Base-by-base conservation (phyloP, 2,113 vertebrate species). In the Odontesthes bonariensis region DNA sequence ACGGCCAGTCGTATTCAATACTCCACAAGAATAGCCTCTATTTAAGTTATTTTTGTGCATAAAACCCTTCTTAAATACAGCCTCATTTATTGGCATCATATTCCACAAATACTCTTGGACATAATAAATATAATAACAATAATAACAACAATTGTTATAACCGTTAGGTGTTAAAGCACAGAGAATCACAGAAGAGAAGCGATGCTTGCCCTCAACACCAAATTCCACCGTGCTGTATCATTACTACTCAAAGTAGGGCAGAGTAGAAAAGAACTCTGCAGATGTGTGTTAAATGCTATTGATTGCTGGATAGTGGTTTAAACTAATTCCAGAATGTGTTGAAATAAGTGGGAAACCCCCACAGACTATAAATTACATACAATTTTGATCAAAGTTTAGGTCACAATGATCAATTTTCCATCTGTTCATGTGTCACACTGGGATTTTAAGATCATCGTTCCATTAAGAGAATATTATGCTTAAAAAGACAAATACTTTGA, bases 1-100 rank as follows among this genome's bases (percentile, higher is more conserved):
- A 17, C 63, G 53, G 60, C 27, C 27, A 57, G 65, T 61, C 83
- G 42, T 86, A 86, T 81, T 75, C 58, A 90, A 84, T 65, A 56
- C 61, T 83, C 60, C 46, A 77, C 20, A 81, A 84, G 77, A 82
- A 68, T 61, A 23, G 47, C 49, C 66, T 68, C 76, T 75, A 79
- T 86, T 88, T 69, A 83, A 53, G 67, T 54, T 63, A 23, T 66
- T 52, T 67, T 52, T 70, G 14, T 73, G 14, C 23, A 51, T 61
- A 1, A 8, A 57, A 57, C 46, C 75, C 32, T 65, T 79, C 8
- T 27, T 32, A 77, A 83, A 75, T 60, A 27, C 16, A 61, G 10
- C 32, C 52, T 64, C 8, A 67, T 63, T 52, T 77, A 67, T 82
- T 51, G 20, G 35, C 23, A 49, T 9, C 14, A 63, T 75, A 51